Base-by-base conservation (phyloP, 2,888 invertebrate genomes). In the Tolmerus cingulatus region DNA sequence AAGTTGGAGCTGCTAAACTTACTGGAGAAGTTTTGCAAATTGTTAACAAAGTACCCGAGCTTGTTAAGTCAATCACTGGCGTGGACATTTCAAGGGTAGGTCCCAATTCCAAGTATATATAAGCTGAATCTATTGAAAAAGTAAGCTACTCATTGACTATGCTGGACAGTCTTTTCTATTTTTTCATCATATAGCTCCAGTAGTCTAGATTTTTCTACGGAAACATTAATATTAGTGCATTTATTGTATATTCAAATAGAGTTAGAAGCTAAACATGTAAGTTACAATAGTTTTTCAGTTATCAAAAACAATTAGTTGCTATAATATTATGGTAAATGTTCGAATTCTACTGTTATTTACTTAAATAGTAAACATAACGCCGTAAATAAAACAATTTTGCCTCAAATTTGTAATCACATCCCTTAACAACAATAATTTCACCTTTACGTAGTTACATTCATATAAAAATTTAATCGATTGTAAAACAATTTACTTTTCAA, bases 21-120 rank as follows among this genome's bases (percentile, higher is more conserved):
- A 98, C 99, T 4, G 97, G 97, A 66, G 99, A 99, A 93, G 97
- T 99, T 37, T 94, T 99, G 90, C 96, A 95, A 92, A 98, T 99
- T 91, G 98, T 99, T 89, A 95, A 96, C 91, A 96, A 96, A 93
- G 97, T 99, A 90, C 98, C 99, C 5, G 96, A 96, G 90, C 95
- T 98, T 90, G 98, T 99, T 74, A 97, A 98, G 92, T 95, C 94
- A 78, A 95, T 99, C 91, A 99, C 99, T 88, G 99, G 99, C 55
- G 98, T 99, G 88, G 98, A 98, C 92, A 97, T 99, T 91, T 94
- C 96, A 90, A 96, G 97, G 95, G 97, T 97, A 94, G 92, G 93
- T 93, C 91, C 91, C 86, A 92, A 92, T 91, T 92, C 92, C 88
- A 93, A 93, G 90, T 92, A 92, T 90, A 92, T 92, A 89, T 93